Conservation (phyloP, 2,113 vertebrate species). For the Noturus placidus region DNA sequence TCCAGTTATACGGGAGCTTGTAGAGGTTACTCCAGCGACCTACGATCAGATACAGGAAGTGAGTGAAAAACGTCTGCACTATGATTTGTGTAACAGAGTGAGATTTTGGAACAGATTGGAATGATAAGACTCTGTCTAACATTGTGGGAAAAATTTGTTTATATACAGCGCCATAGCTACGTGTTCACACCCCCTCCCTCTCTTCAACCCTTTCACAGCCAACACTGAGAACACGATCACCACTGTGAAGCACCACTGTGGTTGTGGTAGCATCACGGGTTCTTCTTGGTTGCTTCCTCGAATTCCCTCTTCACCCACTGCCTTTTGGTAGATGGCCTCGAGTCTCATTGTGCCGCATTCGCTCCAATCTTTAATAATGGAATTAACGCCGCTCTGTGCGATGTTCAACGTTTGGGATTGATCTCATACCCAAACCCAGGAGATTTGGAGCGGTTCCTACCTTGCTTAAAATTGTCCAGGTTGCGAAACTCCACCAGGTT, state of each 20-base stretch:
- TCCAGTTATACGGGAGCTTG: slow-evolving; percentile 98
- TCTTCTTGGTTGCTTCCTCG: background rate
- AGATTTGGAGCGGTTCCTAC: slow-evolving; percentile 62
- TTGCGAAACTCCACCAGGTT: slow-evolving; percentile 94
- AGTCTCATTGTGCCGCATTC: background rate
- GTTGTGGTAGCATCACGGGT: background rate
- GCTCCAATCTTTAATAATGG: background rate
- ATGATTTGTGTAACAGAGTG: background rate
- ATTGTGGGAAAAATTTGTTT: background rate
- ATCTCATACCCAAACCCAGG: background rate
- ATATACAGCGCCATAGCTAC: background rate
- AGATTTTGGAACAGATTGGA: background rate
- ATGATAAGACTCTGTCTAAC: background rate
- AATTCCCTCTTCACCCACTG: background rate
- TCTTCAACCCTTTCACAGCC: background rate
- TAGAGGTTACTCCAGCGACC: slow-evolving; percentile 97
- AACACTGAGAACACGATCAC: background rate
- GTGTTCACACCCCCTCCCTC: background rate
- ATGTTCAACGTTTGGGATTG: background rate
- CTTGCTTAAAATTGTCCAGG: slow-evolving; percentile 96
- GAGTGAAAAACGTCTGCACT: background rate
- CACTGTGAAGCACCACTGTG: background rate
- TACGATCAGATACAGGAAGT: slow-evolving; percentile 46
- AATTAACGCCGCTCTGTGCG: background rate
- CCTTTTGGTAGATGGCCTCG: background rate